Evolutionary conservation across 2,797 vertebrate genomes (phyloP).

Genomic region (Halcyon smyrnensis): DNA sequence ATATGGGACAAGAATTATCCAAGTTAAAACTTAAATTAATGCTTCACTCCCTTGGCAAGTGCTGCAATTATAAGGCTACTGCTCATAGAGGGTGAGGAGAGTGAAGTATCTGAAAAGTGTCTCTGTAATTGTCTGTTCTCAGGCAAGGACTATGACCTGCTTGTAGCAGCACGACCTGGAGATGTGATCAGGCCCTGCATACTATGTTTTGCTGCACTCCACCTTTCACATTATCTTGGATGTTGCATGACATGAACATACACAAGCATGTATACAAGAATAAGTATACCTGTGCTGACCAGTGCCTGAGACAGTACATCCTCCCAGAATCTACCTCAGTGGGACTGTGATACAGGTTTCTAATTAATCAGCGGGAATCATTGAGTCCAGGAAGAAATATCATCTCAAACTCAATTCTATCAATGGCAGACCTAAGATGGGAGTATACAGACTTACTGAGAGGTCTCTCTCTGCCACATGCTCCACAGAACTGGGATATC

Average conservation of each 20-base stretch:
- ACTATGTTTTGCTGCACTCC: not conserved
- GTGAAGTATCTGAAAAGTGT: not conserved
- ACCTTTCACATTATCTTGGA: not conserved
- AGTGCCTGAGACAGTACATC: not conserved
- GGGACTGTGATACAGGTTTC: not conserved
- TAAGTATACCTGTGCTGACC: rapidly evolving
- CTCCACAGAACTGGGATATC: not conserved
- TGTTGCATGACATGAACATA: not conserved
- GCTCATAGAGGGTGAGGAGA: not conserved
- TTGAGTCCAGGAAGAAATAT: not conserved
- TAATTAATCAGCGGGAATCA: not conserved
- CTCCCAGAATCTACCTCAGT: not conserved
- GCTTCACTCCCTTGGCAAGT: not conserved
- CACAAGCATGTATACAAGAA: not conserved
- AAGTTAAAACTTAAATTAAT: not conserved
- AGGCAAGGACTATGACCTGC: not conserved
- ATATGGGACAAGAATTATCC: not conserved
- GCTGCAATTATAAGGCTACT: not conserved
- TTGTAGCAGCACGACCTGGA: not conserved
- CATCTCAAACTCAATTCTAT: not conserved
- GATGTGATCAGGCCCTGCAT: not conserved
- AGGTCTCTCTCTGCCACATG: not conserved
- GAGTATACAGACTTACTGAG: not conserved
- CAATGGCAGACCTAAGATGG: not conserved
- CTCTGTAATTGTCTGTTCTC: not conserved